A percentile compares a stretch with the other conserved stretches of the same genome.
Evolutionary conservation across 1,140 invertebrate genomes (phyloP).

Genomic region (Cydia fagiglandana): DNA sequence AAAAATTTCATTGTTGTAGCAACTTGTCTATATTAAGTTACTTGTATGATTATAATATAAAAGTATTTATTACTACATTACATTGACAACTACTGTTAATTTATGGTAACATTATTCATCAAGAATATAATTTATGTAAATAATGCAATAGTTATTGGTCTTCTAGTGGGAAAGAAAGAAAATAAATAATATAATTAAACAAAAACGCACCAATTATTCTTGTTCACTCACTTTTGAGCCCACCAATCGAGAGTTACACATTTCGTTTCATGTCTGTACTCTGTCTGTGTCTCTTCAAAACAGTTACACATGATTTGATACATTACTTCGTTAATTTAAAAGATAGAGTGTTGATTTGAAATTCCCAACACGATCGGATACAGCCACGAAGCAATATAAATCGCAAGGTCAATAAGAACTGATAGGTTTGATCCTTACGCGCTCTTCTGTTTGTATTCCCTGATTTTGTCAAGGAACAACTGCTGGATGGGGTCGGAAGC

Average conservation of each 20-base stretch:
- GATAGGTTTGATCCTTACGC: conserved; percentile 55
- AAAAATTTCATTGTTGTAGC: no score
- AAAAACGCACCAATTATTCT: not conserved
- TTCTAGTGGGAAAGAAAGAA: not conserved
- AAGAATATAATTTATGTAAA: no score
- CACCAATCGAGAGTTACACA: not conserved
- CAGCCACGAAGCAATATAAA: not conserved
- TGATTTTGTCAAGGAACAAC: conserved; percentile 95
- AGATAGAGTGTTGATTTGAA: not conserved
- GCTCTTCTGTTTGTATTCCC: conserved; percentile 88
- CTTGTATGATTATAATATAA: no score
- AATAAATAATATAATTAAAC: not conserved
- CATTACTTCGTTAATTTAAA: not conserved
- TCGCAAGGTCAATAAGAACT: conserved; percentile 13
- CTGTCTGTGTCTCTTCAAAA: not conserved
- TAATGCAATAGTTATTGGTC: no score
- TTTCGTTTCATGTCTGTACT: not conserved
- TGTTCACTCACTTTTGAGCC: not conserved
- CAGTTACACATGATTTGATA: not conserved
- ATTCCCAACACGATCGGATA: not conserved
- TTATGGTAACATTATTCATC: no score
- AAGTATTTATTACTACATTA: no score
- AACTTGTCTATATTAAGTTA: no score
- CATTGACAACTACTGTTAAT: no score
- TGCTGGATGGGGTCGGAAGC: conserved; percentile 95